Percentiles rank a stretch among this genome's conserved stretches.
phyloP scores from a whole-genome alignment of 2,113 vertebrate genomes.

The Aix galericulata region DNA sequence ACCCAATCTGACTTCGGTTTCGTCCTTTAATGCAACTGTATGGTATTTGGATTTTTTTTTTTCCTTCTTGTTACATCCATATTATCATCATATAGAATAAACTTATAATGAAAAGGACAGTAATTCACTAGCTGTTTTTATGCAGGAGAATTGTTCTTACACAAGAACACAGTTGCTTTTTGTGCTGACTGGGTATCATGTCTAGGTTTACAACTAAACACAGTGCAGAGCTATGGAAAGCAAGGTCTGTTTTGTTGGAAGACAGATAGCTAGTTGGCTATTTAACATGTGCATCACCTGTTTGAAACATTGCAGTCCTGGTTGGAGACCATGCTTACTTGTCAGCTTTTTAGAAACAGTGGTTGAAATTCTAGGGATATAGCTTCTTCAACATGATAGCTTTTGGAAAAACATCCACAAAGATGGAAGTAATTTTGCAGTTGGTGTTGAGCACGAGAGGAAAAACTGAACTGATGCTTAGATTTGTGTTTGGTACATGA shows the following conservation, averaged over 20 bases:
- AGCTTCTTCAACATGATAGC: background rate
- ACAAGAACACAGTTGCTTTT: background rate
- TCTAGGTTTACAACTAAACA: background rate
- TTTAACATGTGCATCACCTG: background rate
- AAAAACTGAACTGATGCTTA: background rate
- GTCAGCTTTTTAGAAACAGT: background rate
- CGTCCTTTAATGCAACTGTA: background rate
- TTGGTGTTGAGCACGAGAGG: background rate
- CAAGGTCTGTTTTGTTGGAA: background rate
- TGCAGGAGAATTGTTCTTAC: background rate
- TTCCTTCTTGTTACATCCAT: background rate
- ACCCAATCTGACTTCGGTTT: background rate
- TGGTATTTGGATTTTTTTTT: background rate
- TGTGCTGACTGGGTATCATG: background rate
- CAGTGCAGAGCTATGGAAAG: background rate
- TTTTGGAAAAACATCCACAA: conserved; percentile 15
- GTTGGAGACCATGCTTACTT: background rate
- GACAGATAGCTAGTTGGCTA: background rate
- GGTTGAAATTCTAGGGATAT: background rate
- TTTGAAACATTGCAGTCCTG: background rate
- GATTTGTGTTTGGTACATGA: background rate
- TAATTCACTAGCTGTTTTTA: background rate
- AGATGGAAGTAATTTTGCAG: background rate
- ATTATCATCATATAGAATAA: background rate
- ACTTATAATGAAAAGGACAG: background rate